Percentiles rank a stretch among this genome's conserved stretches.
phyloP scores from a whole-genome alignment of 1,140 invertebrate genomes.

The Stenopsyche tienmushanensis region DNA sequence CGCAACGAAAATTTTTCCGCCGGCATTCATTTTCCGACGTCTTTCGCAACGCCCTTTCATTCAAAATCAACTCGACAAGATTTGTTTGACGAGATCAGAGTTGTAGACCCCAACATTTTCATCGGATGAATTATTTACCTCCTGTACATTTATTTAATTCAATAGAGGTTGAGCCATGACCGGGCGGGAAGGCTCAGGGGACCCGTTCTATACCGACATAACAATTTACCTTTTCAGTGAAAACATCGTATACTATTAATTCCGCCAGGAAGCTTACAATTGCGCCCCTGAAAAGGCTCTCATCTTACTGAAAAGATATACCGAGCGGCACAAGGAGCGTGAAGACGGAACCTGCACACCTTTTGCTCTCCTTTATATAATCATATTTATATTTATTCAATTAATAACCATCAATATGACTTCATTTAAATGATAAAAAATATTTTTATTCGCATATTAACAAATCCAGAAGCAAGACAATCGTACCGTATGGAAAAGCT shows the following conservation, averaged over 20 bases:
- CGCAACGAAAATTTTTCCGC: no score
- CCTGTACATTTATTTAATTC: conserved; percentile 36
- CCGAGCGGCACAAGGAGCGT: conserved; percentile 10
- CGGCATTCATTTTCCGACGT: no score
- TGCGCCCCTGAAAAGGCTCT: conserved; percentile 40
- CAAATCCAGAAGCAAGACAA: no score
- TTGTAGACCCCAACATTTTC: conserved; percentile 32
- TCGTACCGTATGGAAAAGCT: no score
- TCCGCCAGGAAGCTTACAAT: conserved; percentile 43
- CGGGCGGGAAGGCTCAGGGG: conserved; percentile 10
- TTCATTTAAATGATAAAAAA: no score
- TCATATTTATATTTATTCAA: no score
- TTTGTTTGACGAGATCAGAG: conserved; percentile 38
- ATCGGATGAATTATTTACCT: conserved; percentile 38
- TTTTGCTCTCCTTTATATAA: not conserved
- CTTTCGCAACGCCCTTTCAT: not conserved
- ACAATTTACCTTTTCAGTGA: conserved; percentile 43
- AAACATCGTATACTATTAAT: conserved; percentile 43
- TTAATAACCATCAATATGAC: no score
- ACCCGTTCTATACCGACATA: conserved; percentile 37
- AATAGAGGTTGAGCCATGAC: conserved; percentile 21
- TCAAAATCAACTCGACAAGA: conserved; percentile 8
- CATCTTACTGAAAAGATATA: conserved; percentile 37
- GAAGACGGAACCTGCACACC: conserved; percentile 20
- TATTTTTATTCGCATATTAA: no score